Evolutionary conservation across 2,797 vertebrate species (phyloP), one percentile per base, ranked within the genome.

Genomic region (Eutrigla gurnardus): DNA sequence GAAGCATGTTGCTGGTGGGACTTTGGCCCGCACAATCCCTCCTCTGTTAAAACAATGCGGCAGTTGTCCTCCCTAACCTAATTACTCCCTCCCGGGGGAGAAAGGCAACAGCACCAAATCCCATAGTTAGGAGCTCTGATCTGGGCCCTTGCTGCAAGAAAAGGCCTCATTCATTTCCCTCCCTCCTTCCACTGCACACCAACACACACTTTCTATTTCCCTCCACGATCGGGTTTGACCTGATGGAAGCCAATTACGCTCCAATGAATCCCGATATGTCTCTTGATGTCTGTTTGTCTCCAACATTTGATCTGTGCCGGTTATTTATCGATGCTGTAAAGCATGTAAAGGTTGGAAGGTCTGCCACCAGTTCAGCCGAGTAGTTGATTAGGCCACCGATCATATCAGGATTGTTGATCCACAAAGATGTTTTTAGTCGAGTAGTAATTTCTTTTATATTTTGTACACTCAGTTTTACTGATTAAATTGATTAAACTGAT

Each of bases 21-120:
- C 92, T 94, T 89, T 88, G 92, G 93, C 89, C 90, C 67, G 93
- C 88, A 95, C 95, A 95, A 95, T 94, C 92, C 93, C 92, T 94
- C 91, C 91, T 94, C 93, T 96, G 94, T 95, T 95, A 93, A 95
- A 95, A 95, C 95, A 95, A 96, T 95, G 93, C 90, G 64, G 86
- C 88, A 88, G 93, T 95, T 95, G 94, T 96, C 92, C 91, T 95
- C 92, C 81, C 90, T 94, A 95, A 95, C 94, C 94, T 94, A 95
- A 95, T 94, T 94, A 95, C 93, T 91, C 92, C 91, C 92, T 93
- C 92, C 91, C 91, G 93, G 91, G 92, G 90, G 89, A 93, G 93
- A 92, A 94, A 94, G 92, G 92, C 92, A 94, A 93, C 92, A 92
- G 89, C 93, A 93, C 92, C 87, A 94, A 95, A 94, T 94, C 93